Evolutionary conservation across 1,140 invertebrate genomes (phyloP), one percentile per base, ranked within the genome.

Genomic region (Phthorimaea operculella): DNA sequence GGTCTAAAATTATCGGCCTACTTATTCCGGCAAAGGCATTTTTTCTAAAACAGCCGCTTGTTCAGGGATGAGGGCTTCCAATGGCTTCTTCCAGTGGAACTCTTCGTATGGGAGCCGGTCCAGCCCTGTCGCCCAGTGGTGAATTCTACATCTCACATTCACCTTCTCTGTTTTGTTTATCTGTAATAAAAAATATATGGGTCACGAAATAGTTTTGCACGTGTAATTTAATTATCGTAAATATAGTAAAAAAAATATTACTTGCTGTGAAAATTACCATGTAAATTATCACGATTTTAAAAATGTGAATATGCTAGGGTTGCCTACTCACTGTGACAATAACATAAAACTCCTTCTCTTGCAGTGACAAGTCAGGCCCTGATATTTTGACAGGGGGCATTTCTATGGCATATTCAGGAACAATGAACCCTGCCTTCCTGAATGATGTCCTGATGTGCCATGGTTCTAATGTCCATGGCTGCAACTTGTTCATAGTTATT

Each of bases 331-430:
- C 90, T 6, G 90, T 95, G 7, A 97, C 86, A 51, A 86, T 92
- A 7, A 94, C 87, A 70, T 87, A 90, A 85, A 97, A 97, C 70
- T 94, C 90, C 79, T 95, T 96, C 15, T 88, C 88, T 79, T 97
- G 89, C 39, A 92, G 82, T 42, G 87, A 83, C 28, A 94, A 70
- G 83, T 97, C 90, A 1, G 95, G 95, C 0, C 95, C 95, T 57
- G 83, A 86, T 55, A 97, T 96, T 52, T 87, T 70, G 58, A 88
- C 86, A 34, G 89, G 78, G 4, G 94, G 95, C 76, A 97, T 76
- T 52, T 88, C 89, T 54, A 97, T 94, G 17, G 90, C 87, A 62
- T 92, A 75, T 51, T 94, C 91, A 1, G 88, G 87, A 11, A 93
- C 90, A 47, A 89, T 67, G 67, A 90, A 88, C 1, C 90, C 90